A percentile compares a stretch with the other conserved stretches of the same genome.
Conservation (phyloP, 2,113 vertebrate species). For the Hucho hucho region DNA sequence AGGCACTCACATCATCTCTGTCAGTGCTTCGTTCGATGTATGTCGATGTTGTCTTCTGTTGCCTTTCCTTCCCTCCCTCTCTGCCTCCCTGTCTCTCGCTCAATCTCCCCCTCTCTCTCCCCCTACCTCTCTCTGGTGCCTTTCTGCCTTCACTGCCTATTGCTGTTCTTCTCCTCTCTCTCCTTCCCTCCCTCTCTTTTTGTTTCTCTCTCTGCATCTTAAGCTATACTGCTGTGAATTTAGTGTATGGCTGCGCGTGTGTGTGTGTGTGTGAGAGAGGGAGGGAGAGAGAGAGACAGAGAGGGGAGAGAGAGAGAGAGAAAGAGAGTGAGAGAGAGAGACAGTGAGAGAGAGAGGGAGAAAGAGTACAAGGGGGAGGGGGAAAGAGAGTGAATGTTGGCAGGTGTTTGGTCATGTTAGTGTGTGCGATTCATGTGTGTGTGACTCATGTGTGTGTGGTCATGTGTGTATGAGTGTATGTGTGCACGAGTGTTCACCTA, state of each 20-base stretch:
- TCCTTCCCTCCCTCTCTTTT: constrained; percentile 18
- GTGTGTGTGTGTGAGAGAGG: neutral
- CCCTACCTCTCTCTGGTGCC: constrained; percentile 17
- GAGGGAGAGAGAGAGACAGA: neutral
- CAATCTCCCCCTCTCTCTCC: constrained; percentile 34
- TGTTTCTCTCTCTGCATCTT: constrained; percentile 52
- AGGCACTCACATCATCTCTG: constrained; percentile 80
- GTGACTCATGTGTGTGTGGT: neutral
- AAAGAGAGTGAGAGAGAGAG: neutral
- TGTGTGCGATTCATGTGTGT: neutral
- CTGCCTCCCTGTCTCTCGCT: constrained; percentile 34
- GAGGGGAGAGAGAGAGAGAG: neutral
- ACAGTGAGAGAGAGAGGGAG: neutral
- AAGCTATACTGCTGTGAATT: constrained; percentile 56
- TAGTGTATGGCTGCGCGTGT: constrained; percentile 32
- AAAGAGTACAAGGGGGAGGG: neutral
- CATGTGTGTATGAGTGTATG: constrained; percentile 2
- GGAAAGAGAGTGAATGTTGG: neutral
- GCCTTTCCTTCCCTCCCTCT: constrained; percentile 17
- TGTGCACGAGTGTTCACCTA: neutral
- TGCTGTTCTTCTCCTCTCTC: constrained; percentile 16
- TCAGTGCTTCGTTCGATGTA: constrained; percentile 62
- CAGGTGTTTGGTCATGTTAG: neutral
- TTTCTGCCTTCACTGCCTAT: constrained; percentile 7
- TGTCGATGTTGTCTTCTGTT: constrained; percentile 59